Percentiles rank a stretch among this genome's conserved stretches.
phyloP scores from a whole-genome alignment of 2,888 invertebrate species.

The Neocrepidodera transversa region DNA sequence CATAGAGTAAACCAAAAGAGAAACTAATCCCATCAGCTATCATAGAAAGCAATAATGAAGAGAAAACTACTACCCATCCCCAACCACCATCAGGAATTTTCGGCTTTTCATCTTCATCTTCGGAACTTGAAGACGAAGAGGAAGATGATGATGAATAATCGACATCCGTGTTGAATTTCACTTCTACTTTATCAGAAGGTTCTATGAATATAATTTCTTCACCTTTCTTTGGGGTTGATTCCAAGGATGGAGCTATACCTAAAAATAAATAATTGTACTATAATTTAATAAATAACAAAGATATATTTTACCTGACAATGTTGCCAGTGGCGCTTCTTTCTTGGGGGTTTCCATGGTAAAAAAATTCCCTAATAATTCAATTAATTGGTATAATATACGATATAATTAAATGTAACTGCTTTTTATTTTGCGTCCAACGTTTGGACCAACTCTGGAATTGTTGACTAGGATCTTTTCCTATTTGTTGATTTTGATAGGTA shows the following conservation, averaged over 20 bases:
- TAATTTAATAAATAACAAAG: neutral
- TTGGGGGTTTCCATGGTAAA: slow-evolving; percentile 25
- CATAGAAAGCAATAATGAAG: slow-evolving; percentile 84
- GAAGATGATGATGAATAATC: slow-evolving; percentile 16
- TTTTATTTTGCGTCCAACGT: slow-evolving; percentile 51
- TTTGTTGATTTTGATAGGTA: slow-evolving; percentile 62
- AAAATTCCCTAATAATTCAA: slow-evolving; percentile 32
- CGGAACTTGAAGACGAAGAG: slow-evolving; percentile 16
- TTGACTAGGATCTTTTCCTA: slow-evolving; percentile 67
- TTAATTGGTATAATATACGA: slow-evolving; percentile 40
- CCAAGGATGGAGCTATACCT: slow-evolving; percentile 44
- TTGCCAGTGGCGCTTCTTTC: slow-evolving; percentile 40
- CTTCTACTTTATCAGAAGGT: slow-evolving; percentile 39
- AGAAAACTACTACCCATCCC: slow-evolving; percentile 89
- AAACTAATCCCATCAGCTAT: slow-evolving; percentile 94
- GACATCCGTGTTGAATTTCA: slow-evolving; percentile 38
- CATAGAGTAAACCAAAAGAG: slow-evolving; percentile 89
- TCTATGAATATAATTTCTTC: slow-evolving; percentile 31
- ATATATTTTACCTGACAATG: slow-evolving; percentile 22
- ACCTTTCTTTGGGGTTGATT: slow-evolving; percentile 39
- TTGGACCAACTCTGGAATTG: slow-evolving; percentile 63
- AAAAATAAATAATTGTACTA: neutral
- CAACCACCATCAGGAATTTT: slow-evolving; percentile 83
- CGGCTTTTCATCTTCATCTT: slow-evolving; percentile 55
- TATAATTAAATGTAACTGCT: slow-evolving; percentile 34